phyloP scores from a whole-genome alignment of 2,797 vertebrate species.

The Malurus leucopterus region DNA sequence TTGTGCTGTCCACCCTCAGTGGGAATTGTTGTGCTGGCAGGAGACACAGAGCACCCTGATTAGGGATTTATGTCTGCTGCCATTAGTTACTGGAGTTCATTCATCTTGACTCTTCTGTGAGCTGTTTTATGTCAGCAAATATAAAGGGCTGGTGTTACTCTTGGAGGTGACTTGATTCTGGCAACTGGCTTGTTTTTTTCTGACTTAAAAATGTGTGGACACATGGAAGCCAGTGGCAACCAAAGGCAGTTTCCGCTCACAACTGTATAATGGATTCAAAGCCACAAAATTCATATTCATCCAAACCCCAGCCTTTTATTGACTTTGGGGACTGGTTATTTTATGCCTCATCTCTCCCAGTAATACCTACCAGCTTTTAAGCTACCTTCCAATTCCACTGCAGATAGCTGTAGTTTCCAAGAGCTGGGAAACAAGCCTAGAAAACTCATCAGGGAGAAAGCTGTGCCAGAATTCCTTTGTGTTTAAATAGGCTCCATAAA shows the following conservation, averaged over 20 bases:
- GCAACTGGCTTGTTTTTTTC: not conserved
- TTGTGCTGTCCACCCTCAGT: not conserved
- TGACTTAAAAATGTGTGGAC: not conserved
- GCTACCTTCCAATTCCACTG: not conserved
- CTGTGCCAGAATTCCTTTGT: not conserved
- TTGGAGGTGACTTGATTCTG: not conserved
- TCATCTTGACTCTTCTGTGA: not conserved
- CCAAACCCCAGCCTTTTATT: not conserved
- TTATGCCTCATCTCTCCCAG: not conserved
- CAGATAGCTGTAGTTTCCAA: not conserved
- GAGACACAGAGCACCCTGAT: not conserved
- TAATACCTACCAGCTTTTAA: not conserved
- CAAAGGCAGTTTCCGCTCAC: not conserved
- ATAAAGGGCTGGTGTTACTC: not conserved
- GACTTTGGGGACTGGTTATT: not conserved
- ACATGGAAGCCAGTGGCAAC: not conserved
- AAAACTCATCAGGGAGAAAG: not conserved
- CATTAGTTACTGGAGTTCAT: not conserved
- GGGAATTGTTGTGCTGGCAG: not conserved
- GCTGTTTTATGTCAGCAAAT: not conserved
- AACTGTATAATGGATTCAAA: not conserved
- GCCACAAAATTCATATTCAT: not conserved
- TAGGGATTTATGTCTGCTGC: not conserved
- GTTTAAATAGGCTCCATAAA: constrained; percentile 1
- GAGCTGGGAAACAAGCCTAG: not conserved